Base-by-base conservation (phyloP, 2,113 vertebrate species). In the Rousettus leschenaultii region DNA sequence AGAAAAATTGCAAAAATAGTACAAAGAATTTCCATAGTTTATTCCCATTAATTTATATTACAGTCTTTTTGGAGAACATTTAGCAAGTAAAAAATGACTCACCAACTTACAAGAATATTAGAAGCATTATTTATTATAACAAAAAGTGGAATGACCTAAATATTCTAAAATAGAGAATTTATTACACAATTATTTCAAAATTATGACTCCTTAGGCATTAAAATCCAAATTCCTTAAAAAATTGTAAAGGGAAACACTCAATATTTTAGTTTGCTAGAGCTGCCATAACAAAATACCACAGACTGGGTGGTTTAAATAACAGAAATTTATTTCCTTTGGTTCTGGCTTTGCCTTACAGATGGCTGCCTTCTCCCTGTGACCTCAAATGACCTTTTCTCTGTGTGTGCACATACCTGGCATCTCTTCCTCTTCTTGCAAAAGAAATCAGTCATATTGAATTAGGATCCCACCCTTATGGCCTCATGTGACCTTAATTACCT, bases 111-210 rank as follows among this genome's bases (percentile, higher is more conserved):
- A 91, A 61, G 11, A 22, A 40, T 79, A 66, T 89, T 91, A 71
- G 83, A 65, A 89, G 11, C 28, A 91, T 95, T 90, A 83, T 93
- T 88, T 78, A 51, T 89, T 70, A 63, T 7, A 86, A 38, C 1
- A 75, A 78, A 95, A 91, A 70, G 78, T 94, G n/a, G 24, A 93
- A 45, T 95, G 78, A 89, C 45, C n/a, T 92, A 70, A 95, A 71
- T 89, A 86, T 82, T 92, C 4, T 43, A 79, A 57, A 80, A 78
- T 45, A 80, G 71, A 86, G 22, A 15, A 89, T 12, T 89, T 22
- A n/a, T 51, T 84, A 65, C 51, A 85, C 30, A 92, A 79, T 92
- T 74, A 63, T 63, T 92, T 78, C 59, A 89, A 84, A 94, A 45
- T 68, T 21, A 89, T 86, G 71, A 71, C 28, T 89, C 10, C 68